phyloP scores from a whole-genome alignment of 2,888 invertebrate species.

The Chironomus riparius region DNA sequence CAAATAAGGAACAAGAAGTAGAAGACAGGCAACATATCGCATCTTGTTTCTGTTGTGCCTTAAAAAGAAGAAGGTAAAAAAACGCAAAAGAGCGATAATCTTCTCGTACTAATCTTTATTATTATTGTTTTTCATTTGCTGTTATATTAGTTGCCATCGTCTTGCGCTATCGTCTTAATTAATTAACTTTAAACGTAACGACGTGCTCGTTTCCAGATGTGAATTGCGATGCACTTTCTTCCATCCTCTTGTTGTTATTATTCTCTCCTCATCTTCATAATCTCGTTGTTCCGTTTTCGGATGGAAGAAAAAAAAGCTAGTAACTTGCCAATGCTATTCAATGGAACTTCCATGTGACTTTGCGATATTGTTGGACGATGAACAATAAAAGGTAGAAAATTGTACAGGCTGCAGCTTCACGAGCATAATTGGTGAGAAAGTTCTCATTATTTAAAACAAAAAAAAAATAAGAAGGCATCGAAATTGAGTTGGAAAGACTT shows the following conservation, averaged over 20 bases:
- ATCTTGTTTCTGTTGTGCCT: background rate
- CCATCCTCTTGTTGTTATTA: background rate
- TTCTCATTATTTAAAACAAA: constrained; percentile 24
- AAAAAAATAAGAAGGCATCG: background rate
- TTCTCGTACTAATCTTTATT: constrained; percentile 16
- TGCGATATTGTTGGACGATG: background rate
- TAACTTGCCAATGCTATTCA: background rate
- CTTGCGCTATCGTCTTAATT: constrained; percentile 23
- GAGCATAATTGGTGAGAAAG: constrained; percentile 22
- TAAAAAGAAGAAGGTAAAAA: too few relatives aligned
- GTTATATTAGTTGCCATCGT: constrained; percentile 2
- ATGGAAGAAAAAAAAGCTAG: background rate
- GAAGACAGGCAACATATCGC: background rate
- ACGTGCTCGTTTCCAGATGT: constrained; percentile 20
- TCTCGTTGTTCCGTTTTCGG: constrained; percentile 20
- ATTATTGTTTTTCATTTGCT: constrained; percentile 3
- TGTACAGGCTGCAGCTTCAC: background rate
- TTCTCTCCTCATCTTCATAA: background rate
- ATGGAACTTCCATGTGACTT: constrained; percentile 3
- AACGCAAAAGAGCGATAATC: background rate
- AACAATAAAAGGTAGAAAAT: background rate
- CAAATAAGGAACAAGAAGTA: background rate
- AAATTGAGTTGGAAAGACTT: background rate
- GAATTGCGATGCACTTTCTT: constrained; percentile 10
- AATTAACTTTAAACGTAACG: constrained; percentile 19